Conservation (phyloP, 2,888 invertebrate genomes). For the Nephrotoma guestfalica region DNA sequence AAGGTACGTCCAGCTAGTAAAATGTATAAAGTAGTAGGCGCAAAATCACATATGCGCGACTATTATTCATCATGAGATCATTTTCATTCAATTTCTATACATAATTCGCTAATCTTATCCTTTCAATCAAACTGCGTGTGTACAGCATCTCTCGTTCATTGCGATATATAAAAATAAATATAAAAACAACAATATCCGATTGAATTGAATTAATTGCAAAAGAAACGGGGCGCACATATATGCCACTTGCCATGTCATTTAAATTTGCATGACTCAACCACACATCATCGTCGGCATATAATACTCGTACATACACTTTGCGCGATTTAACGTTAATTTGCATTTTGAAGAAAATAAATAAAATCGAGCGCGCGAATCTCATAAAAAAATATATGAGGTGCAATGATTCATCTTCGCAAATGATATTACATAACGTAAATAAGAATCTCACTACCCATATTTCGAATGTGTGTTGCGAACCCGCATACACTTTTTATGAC, state of each 20-base stretch:
- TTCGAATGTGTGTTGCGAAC: not conserved
- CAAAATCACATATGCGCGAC: not conserved
- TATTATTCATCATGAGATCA: not conserved
- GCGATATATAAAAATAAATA: not conserved
- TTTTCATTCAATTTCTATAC: not conserved
- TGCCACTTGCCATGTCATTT: not conserved
- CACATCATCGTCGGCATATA: not conserved
- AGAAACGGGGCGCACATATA: not conserved
- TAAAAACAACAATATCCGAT: not conserved
- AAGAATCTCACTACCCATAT: not conserved
- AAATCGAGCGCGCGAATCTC: not conserved
- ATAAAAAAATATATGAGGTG: not conserved
- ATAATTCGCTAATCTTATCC: not conserved
- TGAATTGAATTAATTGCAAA: not conserved
- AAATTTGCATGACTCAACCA: not conserved
- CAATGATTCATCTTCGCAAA: not conserved
- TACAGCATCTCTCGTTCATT: not conserved
- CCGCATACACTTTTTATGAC: not conserved
- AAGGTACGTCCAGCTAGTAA: not conserved
- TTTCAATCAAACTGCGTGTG: not conserved
- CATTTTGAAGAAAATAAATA: not conserved
- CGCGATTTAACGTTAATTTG: not conserved
- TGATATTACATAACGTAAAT: not conserved
- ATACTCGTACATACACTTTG: not conserved
- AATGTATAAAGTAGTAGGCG: not conserved